Evolutionary conservation across 2,888 invertebrate genomes (phyloP).

Genomic region (Yponomeuta evonymella): DNA sequence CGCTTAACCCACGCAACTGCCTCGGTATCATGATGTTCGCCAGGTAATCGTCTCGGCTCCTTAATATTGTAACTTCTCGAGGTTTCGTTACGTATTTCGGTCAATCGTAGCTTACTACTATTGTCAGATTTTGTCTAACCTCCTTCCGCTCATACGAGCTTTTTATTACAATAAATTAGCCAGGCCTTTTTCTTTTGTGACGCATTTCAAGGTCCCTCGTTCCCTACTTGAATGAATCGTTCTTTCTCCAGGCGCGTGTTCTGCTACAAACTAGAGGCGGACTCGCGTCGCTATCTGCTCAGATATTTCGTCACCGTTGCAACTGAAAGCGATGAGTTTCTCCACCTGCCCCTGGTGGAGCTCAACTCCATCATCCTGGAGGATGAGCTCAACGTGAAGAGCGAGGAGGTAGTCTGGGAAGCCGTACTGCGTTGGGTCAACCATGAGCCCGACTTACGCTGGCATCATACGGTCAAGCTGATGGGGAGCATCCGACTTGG

Average conservation of each 20-base stretch:
- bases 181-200: too few species aligned
- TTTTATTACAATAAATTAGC: too few species aligned
- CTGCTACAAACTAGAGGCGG: slow-evolving; percentile 81
- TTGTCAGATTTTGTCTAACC: too few species aligned
- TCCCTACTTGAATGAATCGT: too few species aligned
- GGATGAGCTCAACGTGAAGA: slow-evolving; percentile 90
- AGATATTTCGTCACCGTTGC: slow-evolving; percentile 86
- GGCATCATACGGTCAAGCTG: slow-evolving; percentile 83
- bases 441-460: slow-evolving; percentile 82
- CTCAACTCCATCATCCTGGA: slow-evolving; percentile 85
- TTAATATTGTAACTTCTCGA: neutral
- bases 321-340: slow-evolving; percentile 83
- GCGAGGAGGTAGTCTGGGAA: slow-evolving; percentile 92
- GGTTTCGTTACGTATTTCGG: too few species aligned
- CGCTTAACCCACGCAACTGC: slow-evolving; percentile 85
- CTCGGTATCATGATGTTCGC: slow-evolving; percentile 91
- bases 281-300: slow-evolving; percentile 82
- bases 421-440: slow-evolving; percentile 92
- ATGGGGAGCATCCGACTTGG: slow-evolving; percentile 89
- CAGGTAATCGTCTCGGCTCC: slow-evolving; percentile 51
- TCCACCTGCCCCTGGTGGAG: slow-evolving; percentile 83
- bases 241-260: slow-evolving; percentile 76
- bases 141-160: too few species aligned
- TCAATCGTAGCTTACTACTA: too few species aligned
- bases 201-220: too few species aligned